A percentile compares a stretch with the other conserved stretches of the same genome.
phyloP scores from a whole-genome alignment of 2,888 invertebrate species.

The Pharmacophagus antenor region DNA sequence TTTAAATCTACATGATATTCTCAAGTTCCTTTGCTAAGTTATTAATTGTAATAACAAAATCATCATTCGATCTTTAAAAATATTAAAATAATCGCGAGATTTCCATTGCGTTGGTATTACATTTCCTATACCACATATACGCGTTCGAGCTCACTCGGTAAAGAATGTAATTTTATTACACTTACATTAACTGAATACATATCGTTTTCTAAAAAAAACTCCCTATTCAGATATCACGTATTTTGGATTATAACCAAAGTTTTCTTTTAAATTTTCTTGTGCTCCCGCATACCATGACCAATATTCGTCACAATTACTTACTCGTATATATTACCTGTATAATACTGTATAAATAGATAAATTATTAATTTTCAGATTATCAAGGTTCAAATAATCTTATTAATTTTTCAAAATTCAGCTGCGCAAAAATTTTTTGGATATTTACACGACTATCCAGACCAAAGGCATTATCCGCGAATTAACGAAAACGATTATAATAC shows the following conservation, averaged over 20 bases:
- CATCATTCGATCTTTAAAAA: not conserved
- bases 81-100: not conserved
- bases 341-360: slow-evolving; percentile 9
- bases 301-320: not conserved
- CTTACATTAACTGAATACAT: not conserved
- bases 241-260: not conserved
- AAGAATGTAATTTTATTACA: not conserved
- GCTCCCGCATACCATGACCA: not conserved
- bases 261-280: not conserved
- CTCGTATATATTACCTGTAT: not conserved
- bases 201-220: too few relatives aligned
- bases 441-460: slow-evolving; percentile 14
- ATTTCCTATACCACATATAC: not conserved
- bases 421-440: slow-evolving; percentile 16
- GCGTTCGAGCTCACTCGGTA: not conserved
- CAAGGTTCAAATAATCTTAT: slow-evolving; percentile 24
- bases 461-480: slow-evolving; percentile 8
- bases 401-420: slow-evolving; percentile 18
- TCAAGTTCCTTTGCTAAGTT: not conserved
- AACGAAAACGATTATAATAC: slow-evolving; percentile 18
- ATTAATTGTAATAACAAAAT: not conserved
- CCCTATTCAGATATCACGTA: too few relatives aligned
- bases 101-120: not conserved
- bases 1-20: not conserved
- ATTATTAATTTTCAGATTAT: slow-evolving; percentile 33